phyloP scores from a whole-genome alignment of 2,113 vertebrate genomes.

The Oostethus manadensis region DNA sequence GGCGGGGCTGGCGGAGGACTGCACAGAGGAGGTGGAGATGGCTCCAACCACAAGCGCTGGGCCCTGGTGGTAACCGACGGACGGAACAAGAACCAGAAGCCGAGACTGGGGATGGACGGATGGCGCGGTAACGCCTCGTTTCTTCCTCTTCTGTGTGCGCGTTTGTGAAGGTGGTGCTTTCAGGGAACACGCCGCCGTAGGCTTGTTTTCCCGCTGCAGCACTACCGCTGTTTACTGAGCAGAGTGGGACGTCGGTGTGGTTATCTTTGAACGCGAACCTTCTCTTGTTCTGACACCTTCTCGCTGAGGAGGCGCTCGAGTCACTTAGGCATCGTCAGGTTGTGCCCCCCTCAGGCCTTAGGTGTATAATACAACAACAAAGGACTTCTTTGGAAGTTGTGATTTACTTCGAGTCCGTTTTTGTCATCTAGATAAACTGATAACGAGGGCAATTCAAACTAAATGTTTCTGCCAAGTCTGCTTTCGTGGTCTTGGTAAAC shows the following conservation, averaged over 20 bases:
- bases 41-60: slow-evolving; percentile 26
- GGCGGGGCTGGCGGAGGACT: slow-evolving; percentile 59
- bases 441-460: no score
- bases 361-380: background rate
- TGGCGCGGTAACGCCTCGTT: slow-evolving; percentile 24
- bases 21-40: slow-evolving; percentile 51
- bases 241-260: background rate
- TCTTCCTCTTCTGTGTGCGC: background rate
- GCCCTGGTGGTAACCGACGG: slow-evolving; percentile 22
- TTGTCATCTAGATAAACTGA: no score
- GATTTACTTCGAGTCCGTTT: no score
- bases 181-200: slow-evolving; percentile 15
- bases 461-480: no score
- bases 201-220: background rate
- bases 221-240: background rate
- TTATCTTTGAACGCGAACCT: background rate
- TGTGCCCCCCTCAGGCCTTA: background rate
- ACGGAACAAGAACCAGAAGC: slow-evolving; percentile 2
- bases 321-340: background rate
- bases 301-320: background rate
- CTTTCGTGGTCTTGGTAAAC: no score
- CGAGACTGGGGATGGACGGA: background rate
- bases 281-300: background rate
- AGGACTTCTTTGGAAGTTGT: no score
- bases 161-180: slow-evolving; percentile 16